A percentile compares a stretch with the other conserved stretches of the same genome.
phyloP scores from a whole-genome alignment of 2,797 vertebrate species.

The Leucoraja ocellata region DNA sequence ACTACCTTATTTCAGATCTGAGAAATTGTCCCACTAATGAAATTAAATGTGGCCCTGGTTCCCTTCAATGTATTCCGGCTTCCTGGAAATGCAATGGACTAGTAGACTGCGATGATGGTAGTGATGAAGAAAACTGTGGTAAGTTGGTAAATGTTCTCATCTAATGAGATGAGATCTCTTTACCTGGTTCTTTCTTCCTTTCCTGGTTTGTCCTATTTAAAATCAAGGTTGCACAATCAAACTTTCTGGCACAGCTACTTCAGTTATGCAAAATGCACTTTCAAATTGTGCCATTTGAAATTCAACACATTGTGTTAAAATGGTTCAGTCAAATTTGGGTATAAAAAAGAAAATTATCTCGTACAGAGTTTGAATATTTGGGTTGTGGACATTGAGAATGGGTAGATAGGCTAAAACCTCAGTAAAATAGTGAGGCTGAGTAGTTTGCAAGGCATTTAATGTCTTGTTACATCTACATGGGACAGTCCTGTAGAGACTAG shows the following conservation, averaged over 20 bases:
- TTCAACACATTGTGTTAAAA: too few relatives aligned
- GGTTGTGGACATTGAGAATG: too few relatives aligned
- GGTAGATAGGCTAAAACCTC: too few relatives aligned
- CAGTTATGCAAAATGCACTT: background rate
- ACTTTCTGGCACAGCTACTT: background rate
- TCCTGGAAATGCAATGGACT: slow-evolving; percentile 32
- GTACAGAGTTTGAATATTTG: too few relatives aligned
- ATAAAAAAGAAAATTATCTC: too few relatives aligned
- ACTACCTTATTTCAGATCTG: background rate
- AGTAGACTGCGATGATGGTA: background rate
- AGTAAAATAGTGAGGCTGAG: background rate
- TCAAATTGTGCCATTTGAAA: background rate
- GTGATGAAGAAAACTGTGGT: slow-evolving; percentile 31
- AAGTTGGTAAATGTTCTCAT: background rate
- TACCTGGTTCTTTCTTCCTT: background rate
- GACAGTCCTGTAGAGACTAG: background rate
- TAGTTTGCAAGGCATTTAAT: background rate
- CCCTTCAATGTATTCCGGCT: slow-evolving; percentile 6
- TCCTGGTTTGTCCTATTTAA: background rate
- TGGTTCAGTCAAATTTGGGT: too few relatives aligned
- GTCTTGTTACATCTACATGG: background rate
- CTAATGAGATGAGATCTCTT: background rate
- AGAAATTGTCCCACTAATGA: background rate
- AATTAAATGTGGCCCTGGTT: slow-evolving; percentile 16
- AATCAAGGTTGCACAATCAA: background rate